Evolutionary conservation across 2,888 invertebrate species (phyloP).

Genomic region (Apomyelois bistriatella): DNA sequence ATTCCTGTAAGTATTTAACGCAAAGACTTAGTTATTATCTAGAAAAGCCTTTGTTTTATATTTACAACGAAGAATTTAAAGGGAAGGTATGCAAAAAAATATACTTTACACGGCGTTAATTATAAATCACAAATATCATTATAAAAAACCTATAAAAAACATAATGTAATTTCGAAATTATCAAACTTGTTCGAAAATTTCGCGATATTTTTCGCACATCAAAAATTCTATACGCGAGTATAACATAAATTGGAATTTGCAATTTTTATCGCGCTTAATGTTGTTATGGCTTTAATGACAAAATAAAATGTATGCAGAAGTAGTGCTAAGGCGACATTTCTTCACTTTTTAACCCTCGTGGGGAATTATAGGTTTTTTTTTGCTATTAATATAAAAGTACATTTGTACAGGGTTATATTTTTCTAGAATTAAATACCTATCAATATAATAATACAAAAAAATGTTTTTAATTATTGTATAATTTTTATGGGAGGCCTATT

Average conservation of each 20-base stretch:
- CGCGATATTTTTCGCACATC: conserved; percentile 3
- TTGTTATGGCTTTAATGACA: not conserved
- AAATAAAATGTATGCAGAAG: not conserved
- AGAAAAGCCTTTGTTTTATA: not conserved
- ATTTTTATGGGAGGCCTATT: no score
- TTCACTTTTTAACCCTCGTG: no score
- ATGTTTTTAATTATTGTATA: no score
- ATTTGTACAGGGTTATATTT: no score
- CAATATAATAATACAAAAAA: no score
- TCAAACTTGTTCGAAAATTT: not conserved
- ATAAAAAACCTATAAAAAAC: conserved; percentile 1
- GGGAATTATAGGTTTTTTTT: no score
- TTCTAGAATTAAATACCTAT: no score
- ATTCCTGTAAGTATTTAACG: not conserved
- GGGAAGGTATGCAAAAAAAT: not conserved
- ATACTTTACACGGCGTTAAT: not conserved
- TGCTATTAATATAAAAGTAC: no score
- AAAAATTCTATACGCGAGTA: conserved; percentile 5
- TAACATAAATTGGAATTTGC: conserved; percentile 8
- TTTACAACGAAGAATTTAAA: no score
- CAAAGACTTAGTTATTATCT: not conserved
- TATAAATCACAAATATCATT: not conserved
- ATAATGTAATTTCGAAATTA: conserved; percentile 1
- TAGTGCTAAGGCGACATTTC: not conserved
- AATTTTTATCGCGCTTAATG: conserved; percentile 7